Percentiles rank a stretch among this genome's conserved stretches.
Conservation (phyloP, 2,113 vertebrate species). For the Festucalex cinctus region DNA sequence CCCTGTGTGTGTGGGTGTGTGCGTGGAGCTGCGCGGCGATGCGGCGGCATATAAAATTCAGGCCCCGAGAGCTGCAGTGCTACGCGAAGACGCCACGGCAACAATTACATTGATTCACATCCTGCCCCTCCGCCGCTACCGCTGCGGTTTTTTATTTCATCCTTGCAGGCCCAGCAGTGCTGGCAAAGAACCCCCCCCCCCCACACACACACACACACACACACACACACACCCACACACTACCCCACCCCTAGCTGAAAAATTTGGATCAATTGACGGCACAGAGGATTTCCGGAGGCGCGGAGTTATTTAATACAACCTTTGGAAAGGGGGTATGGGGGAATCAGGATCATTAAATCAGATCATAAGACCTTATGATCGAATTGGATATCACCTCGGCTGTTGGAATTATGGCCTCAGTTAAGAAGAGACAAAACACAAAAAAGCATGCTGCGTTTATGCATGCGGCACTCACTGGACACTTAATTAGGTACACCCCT, state of each 20-base stretch:
- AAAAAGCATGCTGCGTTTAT: neutral
- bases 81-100: neutral
- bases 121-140: neutral
- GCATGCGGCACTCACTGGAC: neutral
- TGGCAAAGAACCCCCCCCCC: neutral
- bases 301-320: conserved; percentile 38
- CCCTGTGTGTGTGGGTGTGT: neutral
- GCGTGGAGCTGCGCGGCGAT: conserved; percentile 12
- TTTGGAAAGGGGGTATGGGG: too few relatives aligned
- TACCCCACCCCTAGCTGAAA: neutral
- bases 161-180: neutral
- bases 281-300: conserved; percentile 16
- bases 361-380: conserved; percentile 37
- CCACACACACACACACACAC: too few relatives aligned
- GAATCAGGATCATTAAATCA: conserved; percentile 28
- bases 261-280: conserved; percentile 35
- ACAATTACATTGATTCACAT: conserved; percentile 17
- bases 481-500: neutral
- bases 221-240: too few relatives aligned
- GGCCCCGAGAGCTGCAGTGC: conserved; percentile 8
- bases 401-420: conserved; percentile 8
- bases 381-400: conserved; percentile 29
- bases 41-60: conserved; percentile 13
- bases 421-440: neutral
- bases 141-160: conserved; percentile 8